A percentile compares a stretch with the other conserved stretches of the same genome.
phyloP scores from a whole-genome alignment of 2,113 vertebrate species.

The Genyomyrus donnyi region DNA sequence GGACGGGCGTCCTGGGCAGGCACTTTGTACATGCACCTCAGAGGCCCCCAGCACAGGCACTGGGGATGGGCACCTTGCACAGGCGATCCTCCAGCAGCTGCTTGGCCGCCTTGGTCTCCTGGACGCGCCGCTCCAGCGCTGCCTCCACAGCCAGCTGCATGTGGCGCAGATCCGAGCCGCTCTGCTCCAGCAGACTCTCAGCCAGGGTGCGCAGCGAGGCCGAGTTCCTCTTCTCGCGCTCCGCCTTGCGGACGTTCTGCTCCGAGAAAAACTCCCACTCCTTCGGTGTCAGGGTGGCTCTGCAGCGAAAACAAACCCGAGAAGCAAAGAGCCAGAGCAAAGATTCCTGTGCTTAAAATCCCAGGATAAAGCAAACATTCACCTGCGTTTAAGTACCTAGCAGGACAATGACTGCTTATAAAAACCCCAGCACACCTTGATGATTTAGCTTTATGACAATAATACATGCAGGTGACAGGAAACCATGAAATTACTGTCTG shows the following conservation, averaged over 20 bases:
- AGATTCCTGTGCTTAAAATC: not conserved
- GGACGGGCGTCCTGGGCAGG: no score
- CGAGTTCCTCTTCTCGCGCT: conserved; percentile 75
- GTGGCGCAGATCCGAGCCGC: conserved; percentile 55
- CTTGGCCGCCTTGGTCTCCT: conserved; percentile 69
- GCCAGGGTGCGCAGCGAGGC: conserved; percentile 60
- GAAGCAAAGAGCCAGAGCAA: not conserved
- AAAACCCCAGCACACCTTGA: not conserved
- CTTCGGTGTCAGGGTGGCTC: conserved; percentile 62
- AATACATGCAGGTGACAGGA: not conserved
- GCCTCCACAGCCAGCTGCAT: conserved; percentile 58
- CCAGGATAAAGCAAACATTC: not conserved
- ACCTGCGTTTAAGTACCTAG: not conserved
- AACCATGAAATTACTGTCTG: not conserved
- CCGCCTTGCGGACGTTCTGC: conserved; percentile 69
- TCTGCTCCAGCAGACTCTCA: conserved; percentile 72
- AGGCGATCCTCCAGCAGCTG: conserved; percentile 70
- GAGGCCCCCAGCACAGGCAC: no score
- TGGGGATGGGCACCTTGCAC: conserved; percentile 54
- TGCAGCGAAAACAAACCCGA: conserved; percentile 19
- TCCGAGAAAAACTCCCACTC: conserved; percentile 78
- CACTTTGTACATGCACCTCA: conserved; percentile 47
- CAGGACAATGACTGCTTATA: not conserved
- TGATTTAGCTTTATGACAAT: not conserved
- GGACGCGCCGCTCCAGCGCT: conserved; percentile 60